These are phyloP conservation scores for Cepaea hortensis DNA, from an alignment of 2,888 invertebrate genomes.

Conservation along the genomic window DNA sequence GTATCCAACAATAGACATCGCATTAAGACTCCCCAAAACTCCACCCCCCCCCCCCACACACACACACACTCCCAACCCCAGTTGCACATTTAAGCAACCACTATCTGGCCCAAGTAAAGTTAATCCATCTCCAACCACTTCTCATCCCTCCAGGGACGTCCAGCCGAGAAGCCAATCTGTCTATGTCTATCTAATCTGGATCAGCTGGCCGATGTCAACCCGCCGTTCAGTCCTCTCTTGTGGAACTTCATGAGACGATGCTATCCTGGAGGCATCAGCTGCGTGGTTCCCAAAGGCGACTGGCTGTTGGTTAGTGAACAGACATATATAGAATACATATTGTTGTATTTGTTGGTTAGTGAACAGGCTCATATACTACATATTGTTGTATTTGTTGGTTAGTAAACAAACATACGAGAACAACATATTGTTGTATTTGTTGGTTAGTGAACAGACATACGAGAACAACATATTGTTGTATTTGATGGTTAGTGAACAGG, in stretches of 20 bases:
- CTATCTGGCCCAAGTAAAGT: background rate
- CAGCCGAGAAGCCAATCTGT: constrained; percentile 65
- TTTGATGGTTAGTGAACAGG: too few relatives aligned
- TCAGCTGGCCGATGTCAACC: constrained; percentile 57
- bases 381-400: too few relatives aligned
- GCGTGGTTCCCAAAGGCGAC: constrained; percentile 61
- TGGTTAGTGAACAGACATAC: too few relatives aligned
- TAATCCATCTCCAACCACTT: background rate
- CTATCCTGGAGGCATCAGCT: constrained; percentile 64
- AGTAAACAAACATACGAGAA: too few relatives aligned
- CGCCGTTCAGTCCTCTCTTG: constrained; percentile 58
- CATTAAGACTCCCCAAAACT: too few relatives aligned
- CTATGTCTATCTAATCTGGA: constrained; percentile 63
- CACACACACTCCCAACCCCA: background rate
- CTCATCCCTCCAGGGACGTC: constrained; percentile 52
- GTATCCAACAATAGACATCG: too few relatives aligned
- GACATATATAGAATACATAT: background rate
- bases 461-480: too few relatives aligned
- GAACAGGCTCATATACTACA: too few relatives aligned
- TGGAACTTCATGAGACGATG: constrained; percentile 62
- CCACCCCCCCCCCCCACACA: background rate
- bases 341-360: too few relatives aligned
- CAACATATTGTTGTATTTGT: too few relatives aligned
- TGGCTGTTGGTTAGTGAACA: constrained; percentile 52
- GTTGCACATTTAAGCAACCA: background rate